These are phyloP conservation scores for Eonycteris spelaea DNA, from an alignment of 2,113 vertebrate species.

Conservation along the genomic window DNA sequence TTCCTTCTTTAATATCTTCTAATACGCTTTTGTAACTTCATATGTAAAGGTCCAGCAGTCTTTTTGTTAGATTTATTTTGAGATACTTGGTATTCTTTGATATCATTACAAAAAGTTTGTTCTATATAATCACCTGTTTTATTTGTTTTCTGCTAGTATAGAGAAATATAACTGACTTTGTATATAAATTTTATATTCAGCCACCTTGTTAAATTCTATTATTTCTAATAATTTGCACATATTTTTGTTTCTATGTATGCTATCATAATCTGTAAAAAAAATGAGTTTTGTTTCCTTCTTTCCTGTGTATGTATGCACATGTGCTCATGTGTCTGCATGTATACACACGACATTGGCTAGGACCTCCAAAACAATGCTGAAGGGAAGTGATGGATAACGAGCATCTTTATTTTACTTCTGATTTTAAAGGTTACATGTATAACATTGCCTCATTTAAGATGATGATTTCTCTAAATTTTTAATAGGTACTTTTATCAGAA, in stretches of 20 bases:
- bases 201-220: neutral
- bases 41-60: neutral
- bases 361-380: neutral
- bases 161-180: neutral
- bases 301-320: neutral
- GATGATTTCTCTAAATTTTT: neutral
- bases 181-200: neutral
- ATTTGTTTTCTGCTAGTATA: neutral
- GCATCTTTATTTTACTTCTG: neutral
- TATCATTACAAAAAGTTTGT: neutral
- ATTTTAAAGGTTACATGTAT: neutral
- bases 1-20: neutral
- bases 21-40: neutral
- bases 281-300: neutral
- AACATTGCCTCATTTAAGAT: neutral
- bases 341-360: neutral
- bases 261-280: neutral
- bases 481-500: neutral
- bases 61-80: neutral
- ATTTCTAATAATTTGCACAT: neutral
- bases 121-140: neutral
- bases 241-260: neutral
- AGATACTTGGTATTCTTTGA: neutral
- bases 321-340: neutral
- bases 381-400: neutral